phyloP scores from a whole-genome alignment of 2,888 invertebrate genomes.

The Agrotis clavis region DNA sequence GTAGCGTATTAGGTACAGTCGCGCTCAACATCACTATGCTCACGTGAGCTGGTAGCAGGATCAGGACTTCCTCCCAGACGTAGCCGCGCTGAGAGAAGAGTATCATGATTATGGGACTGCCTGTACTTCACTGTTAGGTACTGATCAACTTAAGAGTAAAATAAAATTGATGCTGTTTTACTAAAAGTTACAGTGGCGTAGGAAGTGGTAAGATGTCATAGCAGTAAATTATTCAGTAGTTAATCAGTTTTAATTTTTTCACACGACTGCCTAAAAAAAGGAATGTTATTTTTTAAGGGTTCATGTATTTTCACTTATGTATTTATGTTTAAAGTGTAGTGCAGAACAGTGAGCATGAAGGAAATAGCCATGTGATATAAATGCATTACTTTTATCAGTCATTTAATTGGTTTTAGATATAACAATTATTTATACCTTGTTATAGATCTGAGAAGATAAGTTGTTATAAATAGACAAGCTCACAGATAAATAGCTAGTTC shows the following conservation, averaged over 20 bases:
- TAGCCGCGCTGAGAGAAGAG: constrained; percentile 94
- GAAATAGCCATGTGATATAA: background rate
- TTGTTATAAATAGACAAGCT: background rate
- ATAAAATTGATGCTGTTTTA: too few relatives aligned
- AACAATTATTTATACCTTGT: too few relatives aligned
- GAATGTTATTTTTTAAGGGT: too few relatives aligned
- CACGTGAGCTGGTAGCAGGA: constrained; percentile 98
- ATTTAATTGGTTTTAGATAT: too few relatives aligned
- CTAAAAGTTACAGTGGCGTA: too few relatives aligned
- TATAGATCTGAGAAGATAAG: too few relatives aligned
- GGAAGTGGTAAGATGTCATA: background rate
- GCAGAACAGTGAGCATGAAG: background rate
- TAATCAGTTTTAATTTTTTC: too few relatives aligned
- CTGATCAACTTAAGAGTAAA: background rate
- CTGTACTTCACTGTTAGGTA: background rate
- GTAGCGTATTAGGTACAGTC: constrained; percentile 98
- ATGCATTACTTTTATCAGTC: background rate
- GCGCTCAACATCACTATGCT: constrained; percentile 99
- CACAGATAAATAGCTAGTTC: background rate
- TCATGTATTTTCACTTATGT: too few relatives aligned
- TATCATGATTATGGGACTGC: background rate
- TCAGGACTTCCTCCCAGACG: constrained; percentile 99
- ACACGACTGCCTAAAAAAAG: too few relatives aligned
- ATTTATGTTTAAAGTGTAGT: too few relatives aligned
- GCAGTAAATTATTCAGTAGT: too few relatives aligned